phyloP scores from a whole-genome alignment of 2,888 invertebrate species.

The Caprella mutica region DNA sequence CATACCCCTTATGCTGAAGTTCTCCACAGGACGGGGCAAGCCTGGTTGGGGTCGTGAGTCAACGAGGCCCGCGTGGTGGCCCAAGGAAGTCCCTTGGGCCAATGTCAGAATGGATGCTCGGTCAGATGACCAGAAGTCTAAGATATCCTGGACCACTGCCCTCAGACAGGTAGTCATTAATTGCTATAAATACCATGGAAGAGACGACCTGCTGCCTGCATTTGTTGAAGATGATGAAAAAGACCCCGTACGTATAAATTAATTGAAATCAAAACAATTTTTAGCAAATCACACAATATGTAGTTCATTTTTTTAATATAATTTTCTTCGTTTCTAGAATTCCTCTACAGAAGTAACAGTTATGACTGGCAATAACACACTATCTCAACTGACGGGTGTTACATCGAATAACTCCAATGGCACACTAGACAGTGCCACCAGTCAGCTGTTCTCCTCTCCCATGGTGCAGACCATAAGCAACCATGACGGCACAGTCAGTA shows the following conservation, averaged over 20 bases:
- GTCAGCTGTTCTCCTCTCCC: constrained; percentile 64
- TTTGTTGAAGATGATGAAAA: constrained; percentile 79
- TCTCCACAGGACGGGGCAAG: constrained; percentile 86
- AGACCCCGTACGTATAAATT: constrained; percentile 21
- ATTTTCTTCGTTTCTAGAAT: too few species aligned
- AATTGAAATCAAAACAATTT: too few species aligned
- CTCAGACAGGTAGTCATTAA: constrained; percentile 91
- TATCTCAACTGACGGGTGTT: too few species aligned
- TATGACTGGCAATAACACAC: too few species aligned
- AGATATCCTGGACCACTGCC: constrained; percentile 98
- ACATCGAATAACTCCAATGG: not conserved
- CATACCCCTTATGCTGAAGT: constrained; percentile 95
- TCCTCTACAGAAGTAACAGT: too few species aligned
- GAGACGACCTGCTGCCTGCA: constrained; percentile 86
- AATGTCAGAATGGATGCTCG: constrained; percentile 95
- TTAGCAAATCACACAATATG: too few species aligned
- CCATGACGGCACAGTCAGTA: constrained; percentile 89
- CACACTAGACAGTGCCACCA: constrained; percentile 38
- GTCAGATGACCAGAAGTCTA: constrained; percentile 78
- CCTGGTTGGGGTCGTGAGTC: constrained; percentile 96
- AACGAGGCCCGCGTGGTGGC: constrained; percentile 96
- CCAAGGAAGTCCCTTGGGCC: constrained; percentile 93
- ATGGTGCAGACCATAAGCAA: constrained; percentile 92
- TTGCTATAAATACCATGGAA: constrained; percentile 94
- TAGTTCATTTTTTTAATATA: not conserved